These are phyloP conservation scores for Xanthorhoe spadicearia DNA, from an alignment of 2,888 invertebrate genomes.

Conservation along the genomic window DNA sequence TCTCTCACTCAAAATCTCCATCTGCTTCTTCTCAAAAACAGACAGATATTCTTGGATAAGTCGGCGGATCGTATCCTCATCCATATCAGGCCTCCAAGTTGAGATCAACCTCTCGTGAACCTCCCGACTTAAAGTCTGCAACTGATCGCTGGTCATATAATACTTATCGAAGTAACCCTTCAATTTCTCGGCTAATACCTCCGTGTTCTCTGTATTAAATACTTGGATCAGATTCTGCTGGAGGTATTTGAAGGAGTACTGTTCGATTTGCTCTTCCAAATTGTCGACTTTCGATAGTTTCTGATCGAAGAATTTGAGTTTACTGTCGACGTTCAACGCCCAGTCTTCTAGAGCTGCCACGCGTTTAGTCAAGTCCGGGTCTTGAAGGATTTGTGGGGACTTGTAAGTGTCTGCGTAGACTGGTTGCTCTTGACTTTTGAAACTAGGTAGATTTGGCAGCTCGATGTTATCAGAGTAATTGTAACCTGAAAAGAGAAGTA, in stretches of 20 bases:
- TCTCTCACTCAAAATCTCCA: conserved; percentile 73
- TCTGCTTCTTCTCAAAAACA: conserved; percentile 75
- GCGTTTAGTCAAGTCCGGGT: conserved; percentile 65
- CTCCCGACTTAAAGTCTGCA: conserved; percentile 78
- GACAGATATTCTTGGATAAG: conserved; percentile 76
- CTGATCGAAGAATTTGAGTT: conserved; percentile 83
- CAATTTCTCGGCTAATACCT: conserved; percentile 77
- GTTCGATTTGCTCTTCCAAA: conserved; percentile 76
- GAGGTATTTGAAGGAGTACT: conserved; percentile 82
- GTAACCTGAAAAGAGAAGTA: conserved; percentile 68
- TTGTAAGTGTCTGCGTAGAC: conserved; percentile 61
- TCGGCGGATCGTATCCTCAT: conserved; percentile 75
- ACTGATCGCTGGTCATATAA: conserved; percentile 86
- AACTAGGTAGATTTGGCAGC: conserved; percentile 46
- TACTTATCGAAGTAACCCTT: conserved; percentile 85
- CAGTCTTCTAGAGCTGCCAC: conserved; percentile 75
- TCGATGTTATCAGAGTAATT: conserved; percentile 55
- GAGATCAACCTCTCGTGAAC: conserved; percentile 69
- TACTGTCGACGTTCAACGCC: conserved; percentile 80
- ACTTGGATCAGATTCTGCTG: conserved; percentile 83
- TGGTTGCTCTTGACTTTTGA: conserved; percentile 41
- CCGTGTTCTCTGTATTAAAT: conserved; percentile 73
- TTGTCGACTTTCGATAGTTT: conserved; percentile 80
- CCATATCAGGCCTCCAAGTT: conserved; percentile 80
- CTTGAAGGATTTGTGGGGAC: conserved; percentile 64